phyloP scores from a whole-genome alignment of 2,888 invertebrate species.

The Agriopis aurantiaria region DNA sequence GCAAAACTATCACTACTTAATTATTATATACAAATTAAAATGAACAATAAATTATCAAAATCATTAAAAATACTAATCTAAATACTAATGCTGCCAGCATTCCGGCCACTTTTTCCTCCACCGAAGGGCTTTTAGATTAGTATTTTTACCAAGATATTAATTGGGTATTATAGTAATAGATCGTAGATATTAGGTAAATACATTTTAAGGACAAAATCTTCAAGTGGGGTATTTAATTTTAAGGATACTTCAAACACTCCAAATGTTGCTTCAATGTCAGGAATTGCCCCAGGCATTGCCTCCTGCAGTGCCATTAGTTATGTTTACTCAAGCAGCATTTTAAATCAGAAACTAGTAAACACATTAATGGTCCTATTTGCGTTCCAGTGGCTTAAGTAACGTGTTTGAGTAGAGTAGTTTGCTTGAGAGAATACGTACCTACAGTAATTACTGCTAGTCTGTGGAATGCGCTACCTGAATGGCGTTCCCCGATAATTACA shows the following conservation, averaged over 20 bases:
- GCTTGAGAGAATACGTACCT: conserved; percentile 8
- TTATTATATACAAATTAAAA: no score
- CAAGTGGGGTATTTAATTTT: not conserved
- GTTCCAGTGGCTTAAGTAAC: conserved; percentile 64
- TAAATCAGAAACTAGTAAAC: conserved; percentile 54
- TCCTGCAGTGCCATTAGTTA: conserved; percentile 32
- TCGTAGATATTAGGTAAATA: not conserved
- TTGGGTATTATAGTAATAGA: no score
- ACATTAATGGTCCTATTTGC: conserved; percentile 63
- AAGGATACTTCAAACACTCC: not conserved
- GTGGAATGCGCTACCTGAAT: no score
- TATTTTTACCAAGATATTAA: no score
- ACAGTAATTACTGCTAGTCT: no score
- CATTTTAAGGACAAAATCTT: not conserved
- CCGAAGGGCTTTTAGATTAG: no score
- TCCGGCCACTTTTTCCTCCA: no score
- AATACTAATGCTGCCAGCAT: no score
- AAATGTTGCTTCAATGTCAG: conserved; percentile 20
- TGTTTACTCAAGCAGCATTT: conserved; percentile 47
- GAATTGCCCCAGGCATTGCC: conserved; percentile 25
- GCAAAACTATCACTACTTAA: no score
- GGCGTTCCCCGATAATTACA: no score
- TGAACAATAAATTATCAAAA: no score
- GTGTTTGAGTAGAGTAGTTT: conserved; percentile 54
- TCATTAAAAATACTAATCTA: no score